These are phyloP conservation scores for Leucopsar rothschildi DNA, from an alignment of 2,113 vertebrate species.

Conservation along the genomic window DNA sequence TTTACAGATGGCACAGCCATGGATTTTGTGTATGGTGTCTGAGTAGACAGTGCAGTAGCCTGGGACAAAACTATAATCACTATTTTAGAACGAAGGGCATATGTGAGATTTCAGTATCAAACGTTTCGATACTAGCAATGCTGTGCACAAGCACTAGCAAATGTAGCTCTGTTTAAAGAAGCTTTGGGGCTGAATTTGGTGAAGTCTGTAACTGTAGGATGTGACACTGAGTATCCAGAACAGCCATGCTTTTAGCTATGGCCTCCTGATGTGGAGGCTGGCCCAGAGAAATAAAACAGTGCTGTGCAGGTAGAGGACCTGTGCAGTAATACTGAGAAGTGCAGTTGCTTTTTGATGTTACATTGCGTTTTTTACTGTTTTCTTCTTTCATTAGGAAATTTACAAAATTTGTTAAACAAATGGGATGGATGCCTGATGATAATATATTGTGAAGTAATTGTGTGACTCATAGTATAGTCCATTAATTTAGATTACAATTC, in stretches of 20 bases:
- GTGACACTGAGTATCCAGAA: neutral
- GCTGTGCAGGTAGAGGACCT: neutral
- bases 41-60: neutral
- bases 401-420: neutral
- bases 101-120: conserved; percentile 43
- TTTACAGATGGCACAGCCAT: conserved; percentile 29
- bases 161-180: neutral
- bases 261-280: neutral
- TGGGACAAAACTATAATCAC: neutral
- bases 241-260: rapidly evolving
- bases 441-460: neutral
- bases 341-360: neutral
- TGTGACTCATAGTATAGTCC: neutral
- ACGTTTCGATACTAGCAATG: neutral
- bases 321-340: neutral
- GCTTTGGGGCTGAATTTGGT: neutral
- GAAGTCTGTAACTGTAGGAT: neutral
- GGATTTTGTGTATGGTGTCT: neutral
- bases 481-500: neutral
- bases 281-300: neutral
- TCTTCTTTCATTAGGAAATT: neutral
- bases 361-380: neutral
- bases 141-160: neutral
- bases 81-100: conserved; percentile 8
- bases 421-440: neutral